Base-by-base conservation (phyloP, 2,113 vertebrate genomes). In the Chroicocephalus ridibundus region DNA sequence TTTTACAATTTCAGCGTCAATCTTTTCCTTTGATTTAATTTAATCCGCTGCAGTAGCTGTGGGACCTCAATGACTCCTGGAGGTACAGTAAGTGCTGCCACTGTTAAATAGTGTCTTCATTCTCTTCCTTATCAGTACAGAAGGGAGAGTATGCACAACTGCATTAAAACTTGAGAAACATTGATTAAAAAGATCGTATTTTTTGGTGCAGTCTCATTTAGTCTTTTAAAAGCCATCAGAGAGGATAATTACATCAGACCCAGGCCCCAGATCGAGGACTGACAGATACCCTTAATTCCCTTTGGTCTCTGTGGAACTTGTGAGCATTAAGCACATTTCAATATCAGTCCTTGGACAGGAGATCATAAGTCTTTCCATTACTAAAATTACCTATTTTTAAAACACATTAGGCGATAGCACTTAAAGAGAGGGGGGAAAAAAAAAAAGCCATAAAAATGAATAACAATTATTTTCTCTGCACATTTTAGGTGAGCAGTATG, bases 381-480 rank as follows among this genome's bases (percentile, higher is more conserved):
- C 62, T 44, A 64, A 95, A 96, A 78, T 77, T 11, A 32, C 19
- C 26, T 71, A 34, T 90, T 89, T 95, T 91, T 40, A 72, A 82
- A 61, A 42, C 26, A 21, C 13, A 9, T 83, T 44, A 82, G 38
- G 69, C 5, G 1, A 61, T 17, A 29, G 18, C 5, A 36, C 77
- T 84, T n/a, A 51, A 58, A n/a, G 68, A 40, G 55, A 40, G 49
- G 7, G 1, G 2, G 38, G 9, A 38, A 14, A 21, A 38, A 55
- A 36, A 65, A 86, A 93, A 5, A 65, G 21, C 74, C 66, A 46
- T 88, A 83, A 93, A 88, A 74, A 74, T 40, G 71, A 86, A 36
- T 79, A 86, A 78, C 57, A 85, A 78, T 77, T 81, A 86, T 96
- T 94, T 97, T 88, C 77, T 27, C 72, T 75, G 51, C 40, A 15